A percentile compares a stretch with the other conserved stretches of the same genome.
These are phyloP conservation scores for Margarornis squamiger DNA, from an alignment of 2,797 vertebrate species.

Conservation along the genomic window DNA sequence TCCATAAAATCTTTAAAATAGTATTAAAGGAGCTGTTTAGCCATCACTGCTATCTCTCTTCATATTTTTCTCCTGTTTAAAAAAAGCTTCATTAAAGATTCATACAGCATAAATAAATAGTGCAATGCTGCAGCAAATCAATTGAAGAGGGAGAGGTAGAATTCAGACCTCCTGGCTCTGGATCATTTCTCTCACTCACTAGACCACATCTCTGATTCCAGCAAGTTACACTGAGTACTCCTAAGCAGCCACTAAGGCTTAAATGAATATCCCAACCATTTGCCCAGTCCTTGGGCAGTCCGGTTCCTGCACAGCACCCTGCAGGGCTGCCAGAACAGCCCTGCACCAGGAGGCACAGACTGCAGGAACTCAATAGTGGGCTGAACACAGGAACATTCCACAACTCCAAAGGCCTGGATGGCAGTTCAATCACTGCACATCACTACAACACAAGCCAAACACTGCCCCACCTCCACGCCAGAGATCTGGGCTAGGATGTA, in stretches of 20 bases:
- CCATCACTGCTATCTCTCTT: not conserved
- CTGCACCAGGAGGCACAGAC: not conserved
- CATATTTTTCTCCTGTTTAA: not conserved
- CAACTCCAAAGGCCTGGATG: not conserved
- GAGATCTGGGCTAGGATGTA: not conserved
- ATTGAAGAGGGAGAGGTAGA: not conserved
- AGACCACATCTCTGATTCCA: not conserved
- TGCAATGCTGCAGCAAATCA: constrained; percentile 1
- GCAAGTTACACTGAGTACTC: not conserved
- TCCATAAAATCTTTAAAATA: not conserved
- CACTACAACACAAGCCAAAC: not conserved
- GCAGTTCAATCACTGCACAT: not conserved
- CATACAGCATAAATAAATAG: not conserved
- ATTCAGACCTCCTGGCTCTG: not conserved
- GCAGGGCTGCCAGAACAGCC: not conserved
- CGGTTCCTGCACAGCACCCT: not conserved
- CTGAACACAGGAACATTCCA: not conserved
- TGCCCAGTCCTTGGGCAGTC: not conserved
- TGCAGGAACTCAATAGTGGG: not conserved
- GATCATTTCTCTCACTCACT: not conserved
- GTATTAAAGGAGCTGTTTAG: not conserved
- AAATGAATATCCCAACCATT: not conserved
- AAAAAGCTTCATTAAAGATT: not conserved
- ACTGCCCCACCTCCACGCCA: rapidly evolving
- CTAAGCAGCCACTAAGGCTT: not conserved